Percentiles rank a stretch among this genome's conserved stretches.
Evolutionary conservation across 2,113 vertebrate genomes (phyloP).

Genomic region (Forbesichthys agassizii): DNA sequence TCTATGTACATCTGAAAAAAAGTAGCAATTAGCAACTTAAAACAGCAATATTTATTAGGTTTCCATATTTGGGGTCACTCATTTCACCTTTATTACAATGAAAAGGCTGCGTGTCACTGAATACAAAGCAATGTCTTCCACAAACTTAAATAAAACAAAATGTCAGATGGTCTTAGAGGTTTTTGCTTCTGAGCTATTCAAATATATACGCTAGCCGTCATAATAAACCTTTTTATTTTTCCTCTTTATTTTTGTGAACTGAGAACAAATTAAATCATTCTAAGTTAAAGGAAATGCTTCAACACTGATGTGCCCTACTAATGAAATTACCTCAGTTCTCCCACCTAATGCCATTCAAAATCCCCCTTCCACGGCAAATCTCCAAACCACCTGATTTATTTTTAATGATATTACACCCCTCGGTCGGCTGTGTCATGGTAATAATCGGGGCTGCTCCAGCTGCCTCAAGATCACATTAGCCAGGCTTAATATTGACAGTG

Average conservation of each 20-base stretch:
- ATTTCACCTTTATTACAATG: too few species aligned
- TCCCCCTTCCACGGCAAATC: slow-evolving; percentile 75
- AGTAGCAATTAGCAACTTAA: too few species aligned
- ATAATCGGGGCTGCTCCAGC: slow-evolving; percentile 81
- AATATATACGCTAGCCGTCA: too few species aligned
- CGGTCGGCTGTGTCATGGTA: slow-evolving; percentile 82
- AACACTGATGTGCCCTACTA: slow-evolving; percentile 73
- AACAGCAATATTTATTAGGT: too few species aligned
- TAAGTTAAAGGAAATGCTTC: slow-evolving; percentile 72
- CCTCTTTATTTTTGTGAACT: slow-evolving; percentile 30
- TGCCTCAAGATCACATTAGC: slow-evolving; percentile 84
- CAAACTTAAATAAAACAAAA: too few species aligned
- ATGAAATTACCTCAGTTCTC: slow-evolving; percentile 79
- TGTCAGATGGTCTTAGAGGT: too few species aligned
- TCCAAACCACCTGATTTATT: slow-evolving; percentile 84
- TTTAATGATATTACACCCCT: slow-evolving; percentile 85
- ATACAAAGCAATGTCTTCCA: too few species aligned
- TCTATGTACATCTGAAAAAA: too few species aligned
- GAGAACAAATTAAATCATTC: slow-evolving; percentile 74
- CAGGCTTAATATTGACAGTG: slow-evolving; percentile 83
- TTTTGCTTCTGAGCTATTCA: too few species aligned
- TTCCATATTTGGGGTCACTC: too few species aligned
- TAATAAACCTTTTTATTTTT: not conserved
- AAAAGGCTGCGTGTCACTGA: too few species aligned
- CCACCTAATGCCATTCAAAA: slow-evolving; percentile 75